Conservation (phyloP, 2,888 invertebrate species). For the Neuroscelio doddi region DNA sequence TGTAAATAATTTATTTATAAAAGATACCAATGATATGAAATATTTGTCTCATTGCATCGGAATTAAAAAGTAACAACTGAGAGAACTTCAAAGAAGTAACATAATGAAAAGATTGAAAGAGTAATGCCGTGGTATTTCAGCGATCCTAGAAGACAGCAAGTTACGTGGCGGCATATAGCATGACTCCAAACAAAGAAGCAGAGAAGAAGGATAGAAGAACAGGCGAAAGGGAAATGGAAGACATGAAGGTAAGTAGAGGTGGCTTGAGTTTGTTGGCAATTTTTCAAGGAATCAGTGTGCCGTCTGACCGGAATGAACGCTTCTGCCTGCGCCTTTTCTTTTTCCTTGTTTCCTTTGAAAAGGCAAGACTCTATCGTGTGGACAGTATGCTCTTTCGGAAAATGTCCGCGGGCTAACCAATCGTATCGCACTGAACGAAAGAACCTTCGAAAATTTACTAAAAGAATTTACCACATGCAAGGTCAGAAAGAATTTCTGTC, state of each 20-base stretch:
- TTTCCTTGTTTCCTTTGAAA: conserved; percentile 19
- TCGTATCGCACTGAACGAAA: conserved; percentile 19
- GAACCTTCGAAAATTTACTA: conserved; percentile 11
- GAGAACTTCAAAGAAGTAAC: conserved; percentile 10
- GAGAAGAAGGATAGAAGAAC: conserved; percentile 11
- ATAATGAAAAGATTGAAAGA: conserved; percentile 21
- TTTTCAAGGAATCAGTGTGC: conserved; percentile 66
- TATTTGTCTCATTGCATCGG: conserved; percentile 9
- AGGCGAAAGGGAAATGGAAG: conserved; percentile 13
- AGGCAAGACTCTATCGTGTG: conserved; percentile 10
- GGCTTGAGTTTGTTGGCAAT: conserved; percentile 60
- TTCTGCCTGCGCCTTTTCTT: conserved; percentile 15
- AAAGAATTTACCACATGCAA: conserved; percentile 7
- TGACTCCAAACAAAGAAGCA: conserved; percentile 18
- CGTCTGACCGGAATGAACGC: conserved; percentile 63
- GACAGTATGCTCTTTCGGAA: conserved; percentile 7
- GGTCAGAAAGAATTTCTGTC: conserved; percentile 10
- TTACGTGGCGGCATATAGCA: conserved; percentile 2
- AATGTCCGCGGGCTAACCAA: conserved; percentile 20
- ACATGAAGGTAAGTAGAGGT: conserved; percentile 17
- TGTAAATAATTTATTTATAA: not conserved
- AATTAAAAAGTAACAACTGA: conserved; percentile 14
- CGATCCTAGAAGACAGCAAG: conserved; percentile 2
- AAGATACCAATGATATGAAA: not conserved
- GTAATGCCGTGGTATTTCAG: conserved; percentile 9